Evolutionary conservation across 2,888 invertebrate species (phyloP), one percentile per base, ranked within the genome.

Genomic region (Ptychoptera contaminata): DNA sequence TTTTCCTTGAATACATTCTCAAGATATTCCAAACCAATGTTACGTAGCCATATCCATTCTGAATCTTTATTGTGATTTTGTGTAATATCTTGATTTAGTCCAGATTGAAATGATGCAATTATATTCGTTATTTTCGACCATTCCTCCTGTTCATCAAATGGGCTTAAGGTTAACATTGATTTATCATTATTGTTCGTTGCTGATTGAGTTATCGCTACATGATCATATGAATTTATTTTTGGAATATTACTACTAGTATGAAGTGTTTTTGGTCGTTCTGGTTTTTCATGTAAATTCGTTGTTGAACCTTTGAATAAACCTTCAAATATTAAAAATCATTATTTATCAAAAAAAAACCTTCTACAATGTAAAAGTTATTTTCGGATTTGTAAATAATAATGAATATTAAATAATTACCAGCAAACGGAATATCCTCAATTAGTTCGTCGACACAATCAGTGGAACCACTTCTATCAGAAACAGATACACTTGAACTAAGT

Each of bases 61-160:
- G 36, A 29, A 11, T n/a, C 10, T 35, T 35, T 12, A 10, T 16
- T 36, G 11, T 43, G 39, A 29, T 39, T 35, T 2, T 36, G 16
- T 31, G 11, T 34, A 8, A 12, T 29, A 14, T 82, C 82, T 15
- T 81, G 65, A 11, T 85, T 79, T 32, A 86, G 73, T 46, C 83
- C 84, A 51, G 83, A 85, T 48, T 92, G 91, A 59, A 94, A 88
- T 2, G 90, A 87, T 37, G 90, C 90, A 82, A 94, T 87, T 56
- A 93, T 93, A 67, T 92, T 90, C 40, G 88, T 87, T 56, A 94
- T 92, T 68, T 92, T 88, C 16, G 88, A 88, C 88, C 94, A 93
- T 69, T 94, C 93, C 67, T 91, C 90, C 67, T 86, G 70, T 61
- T 92, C 91, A 69, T 92, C 88, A 64, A 90, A 90, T 2, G 90